Evolutionary conservation across 2,797 vertebrate genomes (phyloP), one percentile per base, ranked within the genome.

Genomic region (Oreochromis grahami): DNA sequence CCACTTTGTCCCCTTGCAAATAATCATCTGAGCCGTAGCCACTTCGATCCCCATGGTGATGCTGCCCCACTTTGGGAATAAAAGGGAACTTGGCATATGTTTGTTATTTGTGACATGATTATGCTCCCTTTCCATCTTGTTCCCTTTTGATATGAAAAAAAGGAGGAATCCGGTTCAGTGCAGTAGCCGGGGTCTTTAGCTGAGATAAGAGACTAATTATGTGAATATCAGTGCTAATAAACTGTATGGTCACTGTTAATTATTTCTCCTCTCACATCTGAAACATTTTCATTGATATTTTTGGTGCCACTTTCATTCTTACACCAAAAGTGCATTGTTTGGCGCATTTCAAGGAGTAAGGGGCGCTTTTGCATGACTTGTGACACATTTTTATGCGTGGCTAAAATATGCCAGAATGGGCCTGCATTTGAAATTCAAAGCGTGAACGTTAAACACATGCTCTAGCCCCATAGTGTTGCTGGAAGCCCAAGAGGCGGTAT

Each of bases 41-140:
- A 82, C 89, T 87, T 85, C 53, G 2, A 78, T 89, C 84, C 86
- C 89, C 1, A 41, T 53, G 53, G 90, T 86, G 82, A 88, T 56
- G 89, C 81, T 93, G 92, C 88, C 92, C 92, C 91, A 94, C 84
- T 94, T 94, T 87, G 89, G 93, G 91, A 93, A 90, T 86, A 91
- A 86, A 84, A 12, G 58, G 82, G 79, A 93, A 90, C 90, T 89
- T 86, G 90, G 87, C 93, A 92, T 93, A 93, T 93, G 92, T 87
- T 93, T 91, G 83, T 86, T 87, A 86, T 88, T 92, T 92, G 79
- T 86, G 83, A 86, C 88, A 90, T 36, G 45, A 85, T 82, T 92
- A 76, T 51, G 52, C 48, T 86, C 26, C 7, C 87, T 72, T 63
- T 86, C 76, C 8, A 9, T 84, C 11, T 48, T 72, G 43, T 78